These are phyloP conservation scores for Brenthis daphne DNA, from an alignment of 2,888 invertebrate genomes.

Conservation along the genomic window DNA sequence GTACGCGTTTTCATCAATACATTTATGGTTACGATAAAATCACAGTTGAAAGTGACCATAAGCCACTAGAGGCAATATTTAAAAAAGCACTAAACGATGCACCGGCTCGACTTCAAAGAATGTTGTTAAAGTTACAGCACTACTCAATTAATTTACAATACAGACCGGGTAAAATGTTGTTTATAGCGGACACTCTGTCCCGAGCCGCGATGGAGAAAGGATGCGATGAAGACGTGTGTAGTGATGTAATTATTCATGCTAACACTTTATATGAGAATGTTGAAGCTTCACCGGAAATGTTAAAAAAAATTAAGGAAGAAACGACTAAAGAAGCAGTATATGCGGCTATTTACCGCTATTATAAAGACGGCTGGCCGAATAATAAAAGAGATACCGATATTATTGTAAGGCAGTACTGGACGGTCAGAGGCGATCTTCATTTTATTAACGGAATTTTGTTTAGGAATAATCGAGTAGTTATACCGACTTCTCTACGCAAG, in stretches of 20 bases:
- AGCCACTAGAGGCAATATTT: conserved; percentile 30
- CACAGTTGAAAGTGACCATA: conserved; percentile 30
- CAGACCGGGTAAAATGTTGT: conserved; percentile 2
- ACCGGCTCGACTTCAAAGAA: conserved; percentile 4
- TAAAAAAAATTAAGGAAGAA: neutral
- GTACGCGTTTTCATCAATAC: conserved; percentile 28
- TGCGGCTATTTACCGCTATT: too few species aligned
- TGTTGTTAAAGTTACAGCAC: neutral
- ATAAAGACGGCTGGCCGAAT: too few species aligned
- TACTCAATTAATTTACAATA: neutral
- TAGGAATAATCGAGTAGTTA: conserved; percentile 6
- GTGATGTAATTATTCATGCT: neutral
- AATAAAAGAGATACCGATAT: too few species aligned
- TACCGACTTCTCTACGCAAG: neutral
- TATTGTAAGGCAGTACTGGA: too few species aligned
- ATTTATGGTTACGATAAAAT: conserved; percentile 29
- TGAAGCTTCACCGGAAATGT: neutral
- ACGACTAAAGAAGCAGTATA: neutral
- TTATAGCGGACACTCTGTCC: neutral
- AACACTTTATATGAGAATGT: neutral
- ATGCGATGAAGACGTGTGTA: neutral
- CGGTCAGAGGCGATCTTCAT: neutral
- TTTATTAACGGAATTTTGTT: neutral
- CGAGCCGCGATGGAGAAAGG: neutral
- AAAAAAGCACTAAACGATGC: conserved; percentile 26